phyloP scores from a whole-genome alignment of 2,113 vertebrate species.

The Plecturocebus donacophilus region DNA sequence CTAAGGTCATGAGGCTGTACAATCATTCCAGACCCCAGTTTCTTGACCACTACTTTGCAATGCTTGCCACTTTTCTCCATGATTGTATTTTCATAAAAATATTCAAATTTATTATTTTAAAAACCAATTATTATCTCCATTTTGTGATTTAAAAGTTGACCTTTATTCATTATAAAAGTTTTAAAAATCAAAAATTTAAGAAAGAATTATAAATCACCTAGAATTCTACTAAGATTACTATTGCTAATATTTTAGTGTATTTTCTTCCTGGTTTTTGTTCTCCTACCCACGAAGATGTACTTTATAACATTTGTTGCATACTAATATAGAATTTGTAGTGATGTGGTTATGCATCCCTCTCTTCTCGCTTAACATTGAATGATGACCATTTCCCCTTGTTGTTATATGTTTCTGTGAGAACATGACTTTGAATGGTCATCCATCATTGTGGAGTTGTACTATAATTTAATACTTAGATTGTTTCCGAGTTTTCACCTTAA shows the following conservation, averaged over 20 bases:
- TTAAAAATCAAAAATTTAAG: not conserved
- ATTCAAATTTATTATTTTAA: not conserved
- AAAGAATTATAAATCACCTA: not conserved
- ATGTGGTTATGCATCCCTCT: not conserved
- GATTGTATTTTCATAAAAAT: constrained; percentile 6
- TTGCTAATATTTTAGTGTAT: not conserved
- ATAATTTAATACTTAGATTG: not conserved
- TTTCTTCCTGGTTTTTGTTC: not conserved
- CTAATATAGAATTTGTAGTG: not conserved
- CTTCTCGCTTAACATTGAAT: not conserved
- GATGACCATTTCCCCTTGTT: not conserved
- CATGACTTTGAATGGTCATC: not conserved
- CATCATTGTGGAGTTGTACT: not conserved
- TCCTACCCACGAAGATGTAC: not conserved
- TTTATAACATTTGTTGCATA: not conserved
- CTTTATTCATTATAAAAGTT: not conserved
- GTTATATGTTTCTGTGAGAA: not conserved
- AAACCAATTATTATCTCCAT: not conserved
- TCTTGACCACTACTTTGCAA: not conserved
- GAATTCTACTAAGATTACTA: not conserved
- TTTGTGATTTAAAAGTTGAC: not conserved
- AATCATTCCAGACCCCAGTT: not conserved
- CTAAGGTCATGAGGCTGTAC: not conserved
- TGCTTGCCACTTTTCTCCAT: not conserved
- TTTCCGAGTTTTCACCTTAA: not conserved